Evolutionary conservation across 64 coral and sea anemone genomes (phyloP).

Genomic region (Montipora capricornis): DNA sequence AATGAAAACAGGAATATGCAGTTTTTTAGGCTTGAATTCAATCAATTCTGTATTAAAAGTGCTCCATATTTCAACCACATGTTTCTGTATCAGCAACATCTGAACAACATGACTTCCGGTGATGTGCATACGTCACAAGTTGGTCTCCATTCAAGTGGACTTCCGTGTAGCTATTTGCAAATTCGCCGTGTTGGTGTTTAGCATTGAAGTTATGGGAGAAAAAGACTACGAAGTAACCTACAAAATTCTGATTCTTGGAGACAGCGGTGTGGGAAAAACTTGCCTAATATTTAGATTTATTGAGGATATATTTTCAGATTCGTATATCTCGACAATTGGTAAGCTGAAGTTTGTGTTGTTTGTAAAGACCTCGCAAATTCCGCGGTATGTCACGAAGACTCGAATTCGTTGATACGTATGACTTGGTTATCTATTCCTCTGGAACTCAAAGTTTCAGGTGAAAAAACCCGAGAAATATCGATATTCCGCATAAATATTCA

Average conservation of each 20-base stretch:
- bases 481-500: not conserved
- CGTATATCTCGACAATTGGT: conserved; percentile 98
- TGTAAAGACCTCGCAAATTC: not conserved
- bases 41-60: no score
- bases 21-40: no score
- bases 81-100: no score
- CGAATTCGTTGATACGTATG: not conserved
- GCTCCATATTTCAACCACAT: no score
- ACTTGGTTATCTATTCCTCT: not conserved
- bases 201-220: conserved; percentile 23
- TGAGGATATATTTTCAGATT: conserved; percentile 93
- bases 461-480: not conserved
- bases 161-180: not conserved
- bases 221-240: conserved; percentile 96
- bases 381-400: not conserved
- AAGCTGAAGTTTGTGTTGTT: conserved; percentile 18
- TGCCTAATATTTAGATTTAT: conserved; percentile 97
- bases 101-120: not conserved
- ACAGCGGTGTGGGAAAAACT: conserved; percentile 98
- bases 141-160: not conserved
- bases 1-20: no score
- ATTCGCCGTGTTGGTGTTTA: not conserved
- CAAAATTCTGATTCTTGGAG: conserved; percentile 97
- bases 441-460: not conserved
- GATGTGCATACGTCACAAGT: not conserved